A percentile compares a stretch with the other conserved stretches of the same genome.
These are phyloP conservation scores for Callimico goeldii DNA, from an alignment of 2,797 vertebrate species.

Conservation along the genomic window DNA sequence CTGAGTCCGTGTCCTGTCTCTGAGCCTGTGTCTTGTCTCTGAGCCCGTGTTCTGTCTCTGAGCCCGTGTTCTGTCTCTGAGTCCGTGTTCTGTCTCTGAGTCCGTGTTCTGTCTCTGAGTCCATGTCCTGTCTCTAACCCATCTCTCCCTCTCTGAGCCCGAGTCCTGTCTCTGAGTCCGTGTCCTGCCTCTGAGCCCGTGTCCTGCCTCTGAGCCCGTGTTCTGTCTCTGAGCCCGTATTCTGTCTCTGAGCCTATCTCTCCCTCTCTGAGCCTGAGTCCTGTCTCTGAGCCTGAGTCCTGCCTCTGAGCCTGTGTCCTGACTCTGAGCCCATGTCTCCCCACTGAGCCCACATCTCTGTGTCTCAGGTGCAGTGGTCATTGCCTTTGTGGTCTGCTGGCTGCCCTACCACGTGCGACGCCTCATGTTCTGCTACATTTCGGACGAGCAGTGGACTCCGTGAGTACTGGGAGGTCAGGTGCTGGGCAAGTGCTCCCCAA, in stretches of 20 bases:
- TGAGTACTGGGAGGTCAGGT: constrained; percentile 85
- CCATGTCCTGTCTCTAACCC: too few relatives aligned
- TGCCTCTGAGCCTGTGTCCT: neutral
- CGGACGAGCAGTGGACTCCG: constrained; percentile 91
- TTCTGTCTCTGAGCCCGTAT: too few relatives aligned
- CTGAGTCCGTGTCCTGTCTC: neutral
- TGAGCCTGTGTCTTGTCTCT: neutral
- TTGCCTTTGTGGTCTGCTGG: constrained; percentile 98
- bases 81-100: neutral
- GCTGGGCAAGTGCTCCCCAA: neutral
- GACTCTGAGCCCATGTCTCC: neutral
- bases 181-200: neutral
- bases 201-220: neutral
- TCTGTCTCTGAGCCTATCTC: too few relatives aligned
- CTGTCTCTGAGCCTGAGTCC: too few relatives aligned
- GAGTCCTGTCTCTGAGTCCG: accelerated
- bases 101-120: accelerated
- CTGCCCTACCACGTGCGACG: constrained; percentile 95
- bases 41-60: accelerated
- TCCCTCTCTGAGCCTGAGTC: too few relatives aligned
- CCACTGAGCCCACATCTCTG: neutral
- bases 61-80: accelerated
- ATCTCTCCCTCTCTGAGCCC: too few relatives aligned
- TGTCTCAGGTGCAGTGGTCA: constrained; percentile 92
- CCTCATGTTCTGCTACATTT: constrained; percentile 96